Percentiles rank a stretch among this genome's conserved stretches.
These are phyloP conservation scores for Dysdera silvatica DNA, from an alignment of 1,140 invertebrate species.

Conservation along the genomic window DNA sequence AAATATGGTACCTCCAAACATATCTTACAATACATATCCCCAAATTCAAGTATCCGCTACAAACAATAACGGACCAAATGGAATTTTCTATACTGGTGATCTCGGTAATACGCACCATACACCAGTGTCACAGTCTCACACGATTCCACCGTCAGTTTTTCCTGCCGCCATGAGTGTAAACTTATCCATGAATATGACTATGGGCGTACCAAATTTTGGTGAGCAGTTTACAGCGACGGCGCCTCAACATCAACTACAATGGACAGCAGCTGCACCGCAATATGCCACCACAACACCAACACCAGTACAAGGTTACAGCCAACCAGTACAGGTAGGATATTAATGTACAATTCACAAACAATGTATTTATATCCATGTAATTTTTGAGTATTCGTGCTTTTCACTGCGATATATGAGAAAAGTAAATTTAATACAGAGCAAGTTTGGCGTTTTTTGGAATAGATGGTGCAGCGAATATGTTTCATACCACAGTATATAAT, in stretches of 20 bases:
- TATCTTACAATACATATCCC: constrained; percentile 5
- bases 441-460: too few relatives aligned
- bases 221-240: constrained; percentile 20
- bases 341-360: too few relatives aligned
- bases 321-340: too few relatives aligned
- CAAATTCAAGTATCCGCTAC: constrained; percentile 22
- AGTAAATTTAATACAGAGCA: too few relatives aligned
- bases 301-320: too few relatives aligned
- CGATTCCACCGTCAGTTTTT: constrained; percentile 8
- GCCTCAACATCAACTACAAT: constrained; percentile 8
- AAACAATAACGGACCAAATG: background rate
- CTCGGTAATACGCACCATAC: background rate
- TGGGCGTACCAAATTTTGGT: constrained; percentile 15
- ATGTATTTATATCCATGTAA: too few relatives aligned
- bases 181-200: constrained; percentile 32
- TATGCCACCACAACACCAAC: too few relatives aligned
- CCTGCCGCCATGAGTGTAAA: constrained; percentile 27
- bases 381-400: too few relatives aligned
- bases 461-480: too few relatives aligned
- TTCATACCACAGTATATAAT: too few relatives aligned
- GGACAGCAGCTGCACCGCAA: too few relatives aligned
- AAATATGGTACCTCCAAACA: background rate
- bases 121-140: background rate
- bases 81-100: background rate
- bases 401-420: too few relatives aligned